These are phyloP conservation scores for Alethe diademata DNA, from an alignment of 2,113 vertebrate genomes.

Conservation along the genomic window DNA sequence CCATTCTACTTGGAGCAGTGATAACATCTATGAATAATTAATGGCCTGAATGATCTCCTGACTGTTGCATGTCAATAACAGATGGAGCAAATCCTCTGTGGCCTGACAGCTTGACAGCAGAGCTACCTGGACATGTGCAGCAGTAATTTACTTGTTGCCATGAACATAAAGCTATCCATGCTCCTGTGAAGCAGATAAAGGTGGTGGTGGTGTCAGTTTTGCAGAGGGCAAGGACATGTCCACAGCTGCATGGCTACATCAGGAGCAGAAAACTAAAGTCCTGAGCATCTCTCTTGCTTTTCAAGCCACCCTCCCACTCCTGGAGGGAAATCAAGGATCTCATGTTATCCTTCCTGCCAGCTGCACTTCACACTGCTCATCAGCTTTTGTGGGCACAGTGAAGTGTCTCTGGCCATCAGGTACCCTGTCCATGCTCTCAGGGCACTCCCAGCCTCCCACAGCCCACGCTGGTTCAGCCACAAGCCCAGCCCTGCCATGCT, in stretches of 20 bases:
- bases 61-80: background rate
- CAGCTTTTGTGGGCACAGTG: background rate
- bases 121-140: background rate
- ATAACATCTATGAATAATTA: conserved; percentile 33
- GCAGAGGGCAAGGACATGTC: background rate
- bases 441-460: background rate
- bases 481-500: background rate
- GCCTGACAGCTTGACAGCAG: background rate
- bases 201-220: background rate
- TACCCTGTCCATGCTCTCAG: rapidly evolving
- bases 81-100: background rate
- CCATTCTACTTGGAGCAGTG: conserved; percentile 9
- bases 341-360: background rate
- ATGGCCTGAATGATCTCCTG: background rate
- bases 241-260: rapidly evolving
- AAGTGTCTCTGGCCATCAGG: background rate
- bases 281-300: background rate
- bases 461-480: background rate
- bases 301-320: background rate
- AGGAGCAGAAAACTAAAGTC: background rate
- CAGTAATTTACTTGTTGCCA: background rate
- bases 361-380: background rate
- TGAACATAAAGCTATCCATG: background rate
- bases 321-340: background rate
- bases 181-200: background rate